Evolutionary conservation across 2,888 invertebrate genomes (phyloP), one percentile per base, ranked within the genome.

Genomic region (Protophormia terraenovae): DNA sequence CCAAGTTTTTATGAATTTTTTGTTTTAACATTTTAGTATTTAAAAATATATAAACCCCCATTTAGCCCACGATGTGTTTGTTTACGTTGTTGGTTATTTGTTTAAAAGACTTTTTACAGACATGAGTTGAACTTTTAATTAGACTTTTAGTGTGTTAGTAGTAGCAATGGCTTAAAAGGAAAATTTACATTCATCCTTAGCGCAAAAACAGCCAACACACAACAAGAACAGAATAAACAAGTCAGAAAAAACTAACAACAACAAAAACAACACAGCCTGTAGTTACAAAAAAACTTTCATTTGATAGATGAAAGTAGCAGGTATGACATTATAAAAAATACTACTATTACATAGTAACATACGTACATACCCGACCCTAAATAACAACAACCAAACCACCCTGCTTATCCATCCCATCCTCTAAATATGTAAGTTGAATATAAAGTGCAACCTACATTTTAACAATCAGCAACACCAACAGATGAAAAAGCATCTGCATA

Each of bases 101-200:
- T 64, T 76, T 64, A 77, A 82, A 50, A 45, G 38, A 41, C 67
- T 75, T 72, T 32, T 58, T 27, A 45, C 62, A 71, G 67, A 80
- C 83, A 76, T 86, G 77, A 83, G 85, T 80, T 88, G 86, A 87
- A 88, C 88, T 84, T 88, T 89, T 90, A 90, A 90, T 90, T 90
- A 88, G 90, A 88, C 87, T 88, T 81, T 90, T 87, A 89, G 89
- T 90, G 87, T 90, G 90, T 90, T 89, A 90, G 89, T 89, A 88
- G 90, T 89, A 84, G 75, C 22, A 53, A 67, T 32, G 53, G 41
- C 38, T 79, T 58, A 35, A 67, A 35, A 55, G 41, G 8, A 47
- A 38, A 19, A 24, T 27, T 47, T 45, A n/a, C 35, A 64, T 77
- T 55, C 53, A 55, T 76, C 38, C 41, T 69, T 8, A 62, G n/a